Percentiles rank a stretch among this genome's conserved stretches.
Evolutionary conservation across 2,888 invertebrate genomes (phyloP).

Genomic region (Thumatha senex): DNA sequence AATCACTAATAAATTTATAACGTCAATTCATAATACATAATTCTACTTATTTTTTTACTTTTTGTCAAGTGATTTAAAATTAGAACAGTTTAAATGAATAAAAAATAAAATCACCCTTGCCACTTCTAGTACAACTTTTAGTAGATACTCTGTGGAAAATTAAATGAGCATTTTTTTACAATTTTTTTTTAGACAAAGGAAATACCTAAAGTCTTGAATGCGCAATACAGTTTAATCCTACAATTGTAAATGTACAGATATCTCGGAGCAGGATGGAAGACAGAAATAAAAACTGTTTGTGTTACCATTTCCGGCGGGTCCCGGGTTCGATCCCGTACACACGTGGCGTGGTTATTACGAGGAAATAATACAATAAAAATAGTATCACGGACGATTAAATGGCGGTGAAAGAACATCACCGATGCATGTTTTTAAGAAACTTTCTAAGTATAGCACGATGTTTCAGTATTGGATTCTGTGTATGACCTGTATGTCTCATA

Average conservation of each 20-base stretch:
- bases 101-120: background rate
- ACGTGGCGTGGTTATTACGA: slow-evolving; percentile 74
- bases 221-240: slow-evolving; percentile 14
- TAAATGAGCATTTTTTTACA: background rate
- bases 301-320: slow-evolving; percentile 77
- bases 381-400: slow-evolving; percentile 67
- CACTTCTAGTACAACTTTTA: background rate
- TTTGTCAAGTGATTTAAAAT: too few relatives aligned
- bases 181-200: background rate
- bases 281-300: slow-evolving; percentile 83
- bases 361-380: slow-evolving; percentile 78
- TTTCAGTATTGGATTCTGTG: slow-evolving; percentile 1
- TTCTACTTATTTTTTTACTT: too few relatives aligned
- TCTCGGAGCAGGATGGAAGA: slow-evolving; percentile 62
- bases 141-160: background rate
- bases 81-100: background rate
- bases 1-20: too few relatives aligned
- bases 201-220: background rate
- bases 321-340: slow-evolving; percentile 63
- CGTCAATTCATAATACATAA: too few relatives aligned
- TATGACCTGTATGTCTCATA: too few relatives aligned
- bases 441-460: slow-evolving; percentile 32
- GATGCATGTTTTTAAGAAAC: slow-evolving; percentile 37
- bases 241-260: slow-evolving; percentile 32
- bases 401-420: slow-evolving; percentile 47